Evolutionary conservation across 2,888 invertebrate genomes (phyloP).

Genomic region (Eurytoma californica): DNA sequence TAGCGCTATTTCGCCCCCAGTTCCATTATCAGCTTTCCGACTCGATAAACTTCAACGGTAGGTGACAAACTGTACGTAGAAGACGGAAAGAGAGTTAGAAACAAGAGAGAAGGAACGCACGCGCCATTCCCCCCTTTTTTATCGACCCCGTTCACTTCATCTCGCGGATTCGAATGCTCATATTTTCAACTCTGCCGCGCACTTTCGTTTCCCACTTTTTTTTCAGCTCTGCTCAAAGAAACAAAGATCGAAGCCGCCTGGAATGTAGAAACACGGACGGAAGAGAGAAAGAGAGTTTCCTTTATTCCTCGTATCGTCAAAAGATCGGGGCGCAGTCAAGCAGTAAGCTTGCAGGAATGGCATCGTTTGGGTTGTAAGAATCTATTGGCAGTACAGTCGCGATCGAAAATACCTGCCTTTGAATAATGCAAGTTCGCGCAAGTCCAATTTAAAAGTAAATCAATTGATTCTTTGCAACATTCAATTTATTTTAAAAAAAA

Average conservation of each 20-base stretch:
- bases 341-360: slow-evolving; percentile 72
- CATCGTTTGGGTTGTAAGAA: slow-evolving; percentile 71
- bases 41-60: slow-evolving; percentile 24
- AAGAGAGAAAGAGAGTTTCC: not conserved
- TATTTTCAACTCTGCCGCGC: slow-evolving; percentile 17
- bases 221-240: not conserved
- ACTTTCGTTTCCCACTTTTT: not conserved
- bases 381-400: slow-evolving; percentile 57
- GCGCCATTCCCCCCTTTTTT: slow-evolving; percentile 6
- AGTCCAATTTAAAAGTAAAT: too few relatives aligned
- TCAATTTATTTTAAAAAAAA: too few relatives aligned
- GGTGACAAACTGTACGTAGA: slow-evolving; percentile 19
- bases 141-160: slow-evolving; percentile 22
- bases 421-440: too few relatives aligned
- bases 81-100: not conserved
- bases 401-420: too few relatives aligned
- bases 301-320: slow-evolving; percentile 57
- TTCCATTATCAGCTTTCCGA: slow-evolving; percentile 46
- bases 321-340: slow-evolving; percentile 69
- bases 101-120: slow-evolving; percentile 3
- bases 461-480: too few relatives aligned
- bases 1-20: slow-evolving; percentile 52
- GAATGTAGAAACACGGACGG: slow-evolving; percentile 7
- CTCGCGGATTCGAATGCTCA: slow-evolving; percentile 33
- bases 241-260: slow-evolving; percentile 24